A percentile compares a stretch with the other conserved stretches of the same genome.
Evolutionary conservation across 2,888 invertebrate genomes (phyloP).

Genomic region (Thereva unica): DNA sequence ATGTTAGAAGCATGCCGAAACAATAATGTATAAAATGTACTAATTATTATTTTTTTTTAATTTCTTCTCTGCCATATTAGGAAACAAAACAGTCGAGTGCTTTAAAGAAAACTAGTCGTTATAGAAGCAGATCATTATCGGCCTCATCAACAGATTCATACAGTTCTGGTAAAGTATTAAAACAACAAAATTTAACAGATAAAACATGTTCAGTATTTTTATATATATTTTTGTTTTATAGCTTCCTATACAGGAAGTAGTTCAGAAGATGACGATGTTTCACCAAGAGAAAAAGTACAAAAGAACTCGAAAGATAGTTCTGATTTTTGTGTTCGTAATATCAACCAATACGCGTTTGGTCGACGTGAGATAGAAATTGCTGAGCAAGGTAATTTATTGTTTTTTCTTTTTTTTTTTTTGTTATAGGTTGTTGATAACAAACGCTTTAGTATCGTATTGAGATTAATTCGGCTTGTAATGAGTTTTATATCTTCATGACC

Average conservation of each 20-base stretch:
- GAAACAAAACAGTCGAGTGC: conserved; percentile 67
- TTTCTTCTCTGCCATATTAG: conserved; percentile 27
- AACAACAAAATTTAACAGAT: not conserved
- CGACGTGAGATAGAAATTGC: conserved; percentile 97
- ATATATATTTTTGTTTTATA: conserved; percentile 16
- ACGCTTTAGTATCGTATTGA: too few species aligned
- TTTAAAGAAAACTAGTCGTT: conserved; percentile 83
- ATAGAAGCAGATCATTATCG: conserved; percentile 87
- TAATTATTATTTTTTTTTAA: not conserved
- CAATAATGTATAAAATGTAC: not conserved
- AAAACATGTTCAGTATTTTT: not conserved
- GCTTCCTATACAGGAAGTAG: conserved; percentile 76
- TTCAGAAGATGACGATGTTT: conserved; percentile 91
- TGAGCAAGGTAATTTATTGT: conserved; percentile 72
- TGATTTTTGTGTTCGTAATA: conserved; percentile 93
- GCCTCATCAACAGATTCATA: conserved; percentile 95
- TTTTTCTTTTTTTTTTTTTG: not conserved
- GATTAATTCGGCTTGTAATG: too few species aligned
- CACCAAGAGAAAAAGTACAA: conserved; percentile 91
- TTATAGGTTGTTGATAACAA: not conserved
- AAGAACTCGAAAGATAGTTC: conserved; percentile 81
- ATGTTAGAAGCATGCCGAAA: not conserved
- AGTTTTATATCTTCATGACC: too few species aligned
- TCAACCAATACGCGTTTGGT: conserved; percentile 91
- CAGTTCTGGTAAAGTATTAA: conserved; percentile 72